phyloP scores from a whole-genome alignment of 2,113 vertebrate genomes.

The Ancistrus triradiatus region DNA sequence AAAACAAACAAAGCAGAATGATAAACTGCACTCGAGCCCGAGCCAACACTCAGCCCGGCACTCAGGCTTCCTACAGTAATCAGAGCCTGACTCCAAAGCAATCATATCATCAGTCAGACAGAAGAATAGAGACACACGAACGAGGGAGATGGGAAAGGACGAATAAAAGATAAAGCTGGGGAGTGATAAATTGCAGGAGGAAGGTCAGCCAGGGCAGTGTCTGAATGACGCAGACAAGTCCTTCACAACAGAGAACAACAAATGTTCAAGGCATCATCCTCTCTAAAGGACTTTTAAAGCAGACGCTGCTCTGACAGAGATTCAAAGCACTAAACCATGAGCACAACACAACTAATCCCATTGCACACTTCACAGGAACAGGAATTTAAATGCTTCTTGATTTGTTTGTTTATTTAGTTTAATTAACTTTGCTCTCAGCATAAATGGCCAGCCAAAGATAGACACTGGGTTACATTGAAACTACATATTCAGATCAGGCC shows the following conservation, averaged over 20 bases:
- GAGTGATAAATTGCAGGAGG: background rate
- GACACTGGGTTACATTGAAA: no score
- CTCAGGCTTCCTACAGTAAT: background rate
- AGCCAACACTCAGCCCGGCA: conserved; percentile 5
- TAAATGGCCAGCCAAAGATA: no score
- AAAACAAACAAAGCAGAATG: conserved; percentile 44
- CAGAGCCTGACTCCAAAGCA: conserved; percentile 15
- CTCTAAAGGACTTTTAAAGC: background rate
- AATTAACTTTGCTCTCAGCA: no score
- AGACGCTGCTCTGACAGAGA: no score
- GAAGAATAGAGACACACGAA: background rate
- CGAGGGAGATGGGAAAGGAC: background rate
- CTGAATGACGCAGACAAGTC: background rate
- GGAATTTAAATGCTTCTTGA: no score
- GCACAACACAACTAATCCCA: no score
- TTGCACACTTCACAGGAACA: no score
- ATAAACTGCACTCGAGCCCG: conserved; percentile 8
- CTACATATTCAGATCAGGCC: no score
- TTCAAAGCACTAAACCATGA: no score
- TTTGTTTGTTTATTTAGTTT: no score
- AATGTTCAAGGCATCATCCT: background rate
- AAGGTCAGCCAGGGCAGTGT: background rate
- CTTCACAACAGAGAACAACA: conserved; percentile 4
- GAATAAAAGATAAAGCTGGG: background rate
- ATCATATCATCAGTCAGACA: conserved; percentile 14